These are phyloP conservation scores for Parnassius glacialis DNA, from an alignment of 2,888 invertebrate genomes.

Conservation along the genomic window DNA sequence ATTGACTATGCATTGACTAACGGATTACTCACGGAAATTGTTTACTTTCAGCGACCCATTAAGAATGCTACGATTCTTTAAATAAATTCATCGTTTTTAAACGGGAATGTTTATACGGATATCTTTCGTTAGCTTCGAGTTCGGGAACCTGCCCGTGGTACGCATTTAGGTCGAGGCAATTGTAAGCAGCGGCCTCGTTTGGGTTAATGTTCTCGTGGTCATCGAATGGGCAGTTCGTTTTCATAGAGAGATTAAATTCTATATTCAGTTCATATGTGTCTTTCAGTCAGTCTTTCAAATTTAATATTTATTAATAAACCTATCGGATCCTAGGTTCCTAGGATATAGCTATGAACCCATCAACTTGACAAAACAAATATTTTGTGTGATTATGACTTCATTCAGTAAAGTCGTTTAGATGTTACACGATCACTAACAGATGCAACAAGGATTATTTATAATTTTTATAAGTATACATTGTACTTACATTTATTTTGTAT, in stretches of 20 bases:
- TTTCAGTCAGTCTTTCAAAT: too few relatives aligned
- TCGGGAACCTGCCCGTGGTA: slow-evolving; percentile 50
- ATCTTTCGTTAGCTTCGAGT: slow-evolving; percentile 48
- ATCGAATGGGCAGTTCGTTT: slow-evolving; percentile 51
- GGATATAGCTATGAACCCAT: too few relatives aligned
- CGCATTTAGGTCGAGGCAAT: slow-evolving; percentile 57
- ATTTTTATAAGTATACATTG: too few relatives aligned
- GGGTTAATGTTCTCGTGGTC: slow-evolving; percentile 64
- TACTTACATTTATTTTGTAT: too few relatives aligned
- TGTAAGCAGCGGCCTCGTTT: slow-evolving; percentile 49
- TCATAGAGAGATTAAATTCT: slow-evolving; percentile 34
- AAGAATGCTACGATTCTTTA: slow-evolving; percentile 32
- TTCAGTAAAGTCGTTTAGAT: too few relatives aligned
- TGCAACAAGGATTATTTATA: too few relatives aligned
- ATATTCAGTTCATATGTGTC: neutral
- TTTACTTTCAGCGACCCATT: slow-evolving; percentile 31
- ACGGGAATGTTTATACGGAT: slow-evolving; percentile 57
- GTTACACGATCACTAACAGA: too few relatives aligned
- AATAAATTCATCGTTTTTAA: slow-evolving; percentile 47
- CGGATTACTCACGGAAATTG: slow-evolving; percentile 25
- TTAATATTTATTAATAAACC: too few relatives aligned
- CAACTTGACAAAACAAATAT: too few relatives aligned
- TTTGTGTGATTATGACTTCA: too few relatives aligned
- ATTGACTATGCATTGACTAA: slow-evolving; percentile 12
- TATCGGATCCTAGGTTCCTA: too few relatives aligned